phyloP scores from a whole-genome alignment of 2,888 invertebrate species.

The Odontomyia ornata region DNA sequence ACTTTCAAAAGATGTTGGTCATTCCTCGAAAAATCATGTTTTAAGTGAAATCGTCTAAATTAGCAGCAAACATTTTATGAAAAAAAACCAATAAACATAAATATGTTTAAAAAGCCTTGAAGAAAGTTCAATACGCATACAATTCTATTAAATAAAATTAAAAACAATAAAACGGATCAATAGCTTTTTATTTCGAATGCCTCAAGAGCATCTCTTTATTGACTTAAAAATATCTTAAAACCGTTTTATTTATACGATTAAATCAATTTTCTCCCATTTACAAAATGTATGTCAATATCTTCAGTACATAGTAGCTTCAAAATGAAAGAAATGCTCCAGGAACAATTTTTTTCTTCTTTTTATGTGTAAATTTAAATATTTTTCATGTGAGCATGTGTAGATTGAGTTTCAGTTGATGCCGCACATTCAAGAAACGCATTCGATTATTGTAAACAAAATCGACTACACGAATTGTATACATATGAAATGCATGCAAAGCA shows the following conservation, averaged over 20 bases:
- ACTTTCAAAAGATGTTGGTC: too few species aligned
- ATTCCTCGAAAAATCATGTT: too few species aligned
- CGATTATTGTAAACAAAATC: neutral
- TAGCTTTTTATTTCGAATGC: too few species aligned
- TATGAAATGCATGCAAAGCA: neutral
- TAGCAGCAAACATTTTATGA: too few species aligned
- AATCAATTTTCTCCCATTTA: slow-evolving; percentile 2
- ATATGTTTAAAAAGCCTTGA: too few species aligned
- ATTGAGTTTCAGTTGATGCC: neutral
- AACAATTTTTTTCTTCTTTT: neutral
- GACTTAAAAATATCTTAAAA: neutral
- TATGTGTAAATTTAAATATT: neutral
- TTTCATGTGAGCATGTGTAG: too few species aligned
- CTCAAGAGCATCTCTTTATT: neutral
- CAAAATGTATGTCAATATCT: neutral
- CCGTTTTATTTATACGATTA: slow-evolving; percentile 14
- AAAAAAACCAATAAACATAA: too few species aligned
- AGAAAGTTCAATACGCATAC: too few species aligned
- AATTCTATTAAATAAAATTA: too few species aligned
- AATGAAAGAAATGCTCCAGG: neutral
- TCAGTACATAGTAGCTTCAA: neutral
- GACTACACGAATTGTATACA: neutral
- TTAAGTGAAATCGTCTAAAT: too few species aligned
- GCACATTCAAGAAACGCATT: neutral
- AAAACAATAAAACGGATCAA: too few species aligned